phyloP scores from a whole-genome alignment of 2,888 invertebrate genomes.

The Oxytorus armatus region DNA sequence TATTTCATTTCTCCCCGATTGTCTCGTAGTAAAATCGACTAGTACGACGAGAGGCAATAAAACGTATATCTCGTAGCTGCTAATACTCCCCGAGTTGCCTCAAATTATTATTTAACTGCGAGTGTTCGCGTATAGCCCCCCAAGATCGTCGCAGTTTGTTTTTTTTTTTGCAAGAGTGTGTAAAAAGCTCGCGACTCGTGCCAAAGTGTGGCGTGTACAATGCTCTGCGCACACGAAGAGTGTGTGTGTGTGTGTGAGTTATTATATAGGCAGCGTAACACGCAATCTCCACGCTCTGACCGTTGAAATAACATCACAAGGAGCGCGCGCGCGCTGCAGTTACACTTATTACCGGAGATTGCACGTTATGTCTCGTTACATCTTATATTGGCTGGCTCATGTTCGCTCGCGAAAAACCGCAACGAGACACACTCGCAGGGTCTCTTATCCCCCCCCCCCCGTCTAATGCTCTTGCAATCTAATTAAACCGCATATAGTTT shows the following conservation, averaged over 20 bases:
- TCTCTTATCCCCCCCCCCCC: neutral
- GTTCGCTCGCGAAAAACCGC: constrained; percentile 1
- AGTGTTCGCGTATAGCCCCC: neutral
- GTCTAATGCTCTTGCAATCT: constrained; percentile 57
- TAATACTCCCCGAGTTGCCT: neutral
- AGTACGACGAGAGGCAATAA: neutral
- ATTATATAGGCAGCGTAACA: constrained; percentile 33
- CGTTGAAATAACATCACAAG: constrained; percentile 65
- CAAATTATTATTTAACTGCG: constrained; percentile 29
- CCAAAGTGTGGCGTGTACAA: constrained; percentile 14
- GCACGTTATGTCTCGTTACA: constrained; percentile 73
- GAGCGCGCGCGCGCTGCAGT: constrained; percentile 56
- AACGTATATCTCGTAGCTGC: neutral
- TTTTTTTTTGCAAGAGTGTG: neutral
- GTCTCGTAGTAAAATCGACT: constrained; percentile 10
- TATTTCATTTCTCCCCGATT: constrained; percentile 14
- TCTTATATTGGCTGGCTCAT: constrained; percentile 50
- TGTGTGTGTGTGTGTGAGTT: neutral
- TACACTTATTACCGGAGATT: constrained; percentile 76
- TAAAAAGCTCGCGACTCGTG: constrained; percentile 9
- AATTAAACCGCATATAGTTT: constrained; percentile 47
- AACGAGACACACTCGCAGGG: neutral
- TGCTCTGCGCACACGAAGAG: neutral
- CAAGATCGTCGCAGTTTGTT: neutral
- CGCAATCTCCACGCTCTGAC: constrained; percentile 59